Evolutionary conservation across 2,797 vertebrate species (phyloP).

Genomic region (Acanthis flammea): DNA sequence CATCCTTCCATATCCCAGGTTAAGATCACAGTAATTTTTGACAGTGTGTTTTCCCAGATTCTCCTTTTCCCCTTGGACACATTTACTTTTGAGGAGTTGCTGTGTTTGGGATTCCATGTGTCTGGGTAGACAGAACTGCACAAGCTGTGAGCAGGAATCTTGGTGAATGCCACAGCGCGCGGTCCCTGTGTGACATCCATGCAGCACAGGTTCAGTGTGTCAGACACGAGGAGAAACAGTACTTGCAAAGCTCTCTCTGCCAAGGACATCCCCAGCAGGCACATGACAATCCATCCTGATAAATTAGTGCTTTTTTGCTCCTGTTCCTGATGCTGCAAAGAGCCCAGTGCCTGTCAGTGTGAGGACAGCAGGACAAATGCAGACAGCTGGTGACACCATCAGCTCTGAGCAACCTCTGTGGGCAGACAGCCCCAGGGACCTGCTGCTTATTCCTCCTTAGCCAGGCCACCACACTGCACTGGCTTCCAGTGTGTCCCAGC

Average conservation of each 20-base stretch:
- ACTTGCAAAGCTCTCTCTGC: not conserved
- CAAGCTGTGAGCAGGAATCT: not conserved
- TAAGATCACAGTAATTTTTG: not conserved
- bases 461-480: not conserved
- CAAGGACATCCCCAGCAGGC: not conserved
- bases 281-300: not conserved
- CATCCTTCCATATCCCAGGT: not conserved
- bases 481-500: not conserved
- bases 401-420: not conserved
- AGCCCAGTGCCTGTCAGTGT: accelerated
- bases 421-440: not conserved
- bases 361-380: not conserved
- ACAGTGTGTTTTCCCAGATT: not conserved
- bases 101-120: not conserved
- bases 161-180: not conserved
- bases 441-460: not conserved
- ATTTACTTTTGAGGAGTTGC: not conserved
- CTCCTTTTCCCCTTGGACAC: not conserved
- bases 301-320: not conserved
- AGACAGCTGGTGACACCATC: not conserved
- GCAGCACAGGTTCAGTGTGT: not conserved
- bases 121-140: not conserved
- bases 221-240: not conserved
- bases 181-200: accelerated
- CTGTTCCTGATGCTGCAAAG: not conserved